Evolutionary conservation across 2,888 invertebrate species (phyloP), one percentile per base, ranked within the genome.

Genomic region (Neuroscelio doddi): DNA sequence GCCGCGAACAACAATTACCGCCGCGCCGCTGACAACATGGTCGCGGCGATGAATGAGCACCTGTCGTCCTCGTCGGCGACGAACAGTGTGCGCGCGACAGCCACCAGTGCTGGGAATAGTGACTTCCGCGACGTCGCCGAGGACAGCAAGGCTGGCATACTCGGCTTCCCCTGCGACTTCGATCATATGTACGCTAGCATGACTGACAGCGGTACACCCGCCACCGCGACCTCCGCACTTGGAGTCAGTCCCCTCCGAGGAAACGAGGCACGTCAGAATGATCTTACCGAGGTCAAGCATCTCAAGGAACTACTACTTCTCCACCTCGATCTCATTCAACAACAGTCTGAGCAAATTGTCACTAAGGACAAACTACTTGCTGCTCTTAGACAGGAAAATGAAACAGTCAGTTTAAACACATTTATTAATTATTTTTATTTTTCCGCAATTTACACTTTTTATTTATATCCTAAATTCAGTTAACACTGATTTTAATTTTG

Each of bases 321-420:
- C 71, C 95, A 96, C 83, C 87, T 96, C 76, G 95, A 96, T 84
- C 86, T 96, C 65, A 94, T 96, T 80, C 95, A 95, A 83, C 94
- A 95, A 85, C 95, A 96, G 85, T 93, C 93, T 77, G 94, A 95
- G 78, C 90, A 92, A 75, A 88, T 96, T 68, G 88, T 90, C 71
- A 90, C 90, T 73, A 93, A 92, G 85, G 95, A 96, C 74, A 93
- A 92, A 81, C 87, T 91, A 49, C 88, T 93, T 68, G 89, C 90
- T 58, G 87, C 89, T 51, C 86, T 94, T 27, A 89, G 89, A 78
- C 89, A 90, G 75, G 95, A 95, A 85, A 92, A 93, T 86, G 92
- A 92, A 82, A 88, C 90, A 84, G 92, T 96, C 87, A 39, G 39
- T 39, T 39, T 39, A 3, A 8, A 30, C 8, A n/a, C 42, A 38